phyloP scores from a whole-genome alignment of 30 jellyfish, hydroid and myxozoan species.

The Mastigias papua region DNA sequence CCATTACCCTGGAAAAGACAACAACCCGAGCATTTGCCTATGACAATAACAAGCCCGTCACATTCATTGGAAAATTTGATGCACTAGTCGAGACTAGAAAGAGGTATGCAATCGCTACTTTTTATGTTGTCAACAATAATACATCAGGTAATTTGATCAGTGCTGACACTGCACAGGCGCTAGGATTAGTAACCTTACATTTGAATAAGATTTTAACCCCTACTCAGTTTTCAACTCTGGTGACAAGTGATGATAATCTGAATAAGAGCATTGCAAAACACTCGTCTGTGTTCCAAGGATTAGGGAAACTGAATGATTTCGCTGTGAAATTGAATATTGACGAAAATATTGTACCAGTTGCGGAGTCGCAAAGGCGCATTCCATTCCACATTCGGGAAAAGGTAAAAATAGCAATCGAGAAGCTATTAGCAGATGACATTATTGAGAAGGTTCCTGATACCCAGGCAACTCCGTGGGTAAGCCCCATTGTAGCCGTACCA shows the following conservation, averaged over 20 bases:
- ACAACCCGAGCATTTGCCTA: constrained; percentile 19
- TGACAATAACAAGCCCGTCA: constrained; percentile 21
- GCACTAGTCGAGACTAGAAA: constrained; percentile 27
- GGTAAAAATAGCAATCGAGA: constrained; percentile 35
- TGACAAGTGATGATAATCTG: constrained; percentile 23
- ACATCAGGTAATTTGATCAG: constrained; percentile 12
- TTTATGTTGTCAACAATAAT: constrained; percentile 17
- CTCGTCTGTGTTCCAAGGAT: constrained; percentile 19
- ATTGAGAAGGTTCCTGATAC: constrained; percentile 62
- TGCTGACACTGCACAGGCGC: constrained; percentile 20
- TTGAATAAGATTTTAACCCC: background rate
- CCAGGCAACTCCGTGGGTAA: constrained; percentile 68
- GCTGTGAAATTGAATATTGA: constrained; percentile 26
- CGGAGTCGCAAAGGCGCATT: constrained; percentile 40
- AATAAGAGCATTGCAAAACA: background rate
- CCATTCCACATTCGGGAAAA: constrained; percentile 71
- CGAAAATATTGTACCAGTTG: background rate
- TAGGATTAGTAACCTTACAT: constrained; percentile 30
- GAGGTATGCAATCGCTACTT: constrained; percentile 1
- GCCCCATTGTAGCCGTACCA: constrained; percentile 62
- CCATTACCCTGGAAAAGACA: constrained; percentile 22
- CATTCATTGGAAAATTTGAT: constrained; percentile 25
- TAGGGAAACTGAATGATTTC: constrained; percentile 8
- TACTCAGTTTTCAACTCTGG: background rate
- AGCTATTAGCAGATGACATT: constrained; percentile 50